Evolutionary conservation across 2,797 vertebrate genomes (phyloP).

Genomic region (Halcyon chelicuti): DNA sequence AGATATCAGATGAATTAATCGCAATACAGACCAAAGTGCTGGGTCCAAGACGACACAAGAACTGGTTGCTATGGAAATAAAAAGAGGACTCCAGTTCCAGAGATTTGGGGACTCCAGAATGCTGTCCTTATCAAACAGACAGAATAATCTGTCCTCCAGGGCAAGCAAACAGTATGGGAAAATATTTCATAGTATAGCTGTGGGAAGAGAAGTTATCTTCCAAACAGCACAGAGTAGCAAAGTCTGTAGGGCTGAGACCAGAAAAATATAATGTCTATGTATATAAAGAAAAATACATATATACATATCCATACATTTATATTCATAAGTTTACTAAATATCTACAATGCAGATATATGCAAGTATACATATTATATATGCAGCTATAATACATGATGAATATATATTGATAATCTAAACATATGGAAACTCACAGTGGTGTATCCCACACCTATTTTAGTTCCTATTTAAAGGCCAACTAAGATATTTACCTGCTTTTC

Average conservation of each 20-base stretch:
- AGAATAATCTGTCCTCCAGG: not conserved
- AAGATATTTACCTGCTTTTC: constrained; percentile 92
- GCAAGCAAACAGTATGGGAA: not conserved
- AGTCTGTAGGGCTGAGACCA: not conserved
- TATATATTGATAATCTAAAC: not conserved
- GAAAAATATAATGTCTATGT: not conserved
- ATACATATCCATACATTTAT: not conserved
- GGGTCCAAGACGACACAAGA: not conserved
- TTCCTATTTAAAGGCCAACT: not conserved
- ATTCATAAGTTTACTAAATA: not conserved
- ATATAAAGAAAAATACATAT: not conserved
- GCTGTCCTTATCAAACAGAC: not conserved
- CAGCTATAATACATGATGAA: not conserved
- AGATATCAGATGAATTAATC: constrained; percentile 3
- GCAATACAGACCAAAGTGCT: not conserved
- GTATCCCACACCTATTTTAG: not conserved
- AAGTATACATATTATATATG: not conserved
- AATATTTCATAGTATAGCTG: not conserved
- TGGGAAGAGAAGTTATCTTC: not conserved
- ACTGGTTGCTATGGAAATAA: not conserved
- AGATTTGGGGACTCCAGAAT: not conserved
- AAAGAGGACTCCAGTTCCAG: not conserved
- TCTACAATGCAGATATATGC: not conserved
- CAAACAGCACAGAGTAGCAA: not conserved
- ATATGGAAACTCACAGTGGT: not conserved